Conservation (phyloP, 2,888 invertebrate genomes). For the Gandaritis pyraliata region DNA sequence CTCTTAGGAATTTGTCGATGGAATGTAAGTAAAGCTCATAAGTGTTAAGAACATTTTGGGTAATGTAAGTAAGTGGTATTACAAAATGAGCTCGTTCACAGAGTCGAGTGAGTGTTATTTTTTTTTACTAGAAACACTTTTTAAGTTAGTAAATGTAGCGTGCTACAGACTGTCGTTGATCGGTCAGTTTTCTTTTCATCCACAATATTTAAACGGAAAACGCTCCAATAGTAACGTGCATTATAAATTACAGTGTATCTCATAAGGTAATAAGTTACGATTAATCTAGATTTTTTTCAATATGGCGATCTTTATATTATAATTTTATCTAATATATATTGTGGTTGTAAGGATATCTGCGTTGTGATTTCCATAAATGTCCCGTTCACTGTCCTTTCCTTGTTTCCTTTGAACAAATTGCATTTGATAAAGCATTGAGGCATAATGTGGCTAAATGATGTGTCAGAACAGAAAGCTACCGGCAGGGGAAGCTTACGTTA, state of each 20-base stretch:
- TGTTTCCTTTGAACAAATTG: constrained; percentile 52
- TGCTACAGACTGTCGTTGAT: constrained; percentile 79
- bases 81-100: constrained; percentile 79
- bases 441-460: constrained; percentile 70
- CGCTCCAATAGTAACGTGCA: constrained; percentile 80
- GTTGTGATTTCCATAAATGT: constrained; percentile 81
- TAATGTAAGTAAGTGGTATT: constrained; percentile 79
- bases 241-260: constrained; percentile 84
- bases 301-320: constrained; percentile 85
- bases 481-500: constrained; percentile 70
- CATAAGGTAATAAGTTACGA: constrained; percentile 82
- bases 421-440: constrained; percentile 54
- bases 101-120: constrained; percentile 80
- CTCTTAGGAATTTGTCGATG: constrained; percentile 74
- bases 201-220: constrained; percentile 80
- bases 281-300: constrained; percentile 85
- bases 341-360: constrained; percentile 88
- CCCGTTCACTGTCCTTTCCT: constrained; percentile 71
- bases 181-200: constrained; percentile 83
- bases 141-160: constrained; percentile 81
- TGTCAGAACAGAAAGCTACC: constrained; percentile 68
- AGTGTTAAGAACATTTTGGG: constrained; percentile 81
- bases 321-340: constrained; percentile 88
- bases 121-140: constrained; percentile 76
- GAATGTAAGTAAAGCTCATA: constrained; percentile 79